Evolutionary conservation across 2,113 vertebrate genomes (phyloP).

Genomic region (Jacana jacana): DNA sequence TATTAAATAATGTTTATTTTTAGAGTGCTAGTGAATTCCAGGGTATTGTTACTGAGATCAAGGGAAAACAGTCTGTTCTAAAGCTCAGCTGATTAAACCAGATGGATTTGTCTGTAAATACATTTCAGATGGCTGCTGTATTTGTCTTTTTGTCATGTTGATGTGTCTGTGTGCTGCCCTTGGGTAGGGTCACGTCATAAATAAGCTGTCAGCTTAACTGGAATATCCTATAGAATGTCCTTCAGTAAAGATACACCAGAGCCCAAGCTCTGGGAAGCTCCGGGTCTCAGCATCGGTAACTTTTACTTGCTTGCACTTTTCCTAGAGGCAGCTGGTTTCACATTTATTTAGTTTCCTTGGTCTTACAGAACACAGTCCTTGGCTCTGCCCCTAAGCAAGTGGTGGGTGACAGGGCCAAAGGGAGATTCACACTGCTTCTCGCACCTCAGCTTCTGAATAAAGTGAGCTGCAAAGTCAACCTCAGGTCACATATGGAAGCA

Average conservation of each 20-base stretch:
- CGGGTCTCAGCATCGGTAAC: not conserved
- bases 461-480: not conserved
- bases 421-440: not conserved
- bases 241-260: not conserved
- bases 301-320: not conserved
- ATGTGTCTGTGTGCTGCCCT: not conserved
- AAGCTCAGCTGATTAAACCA: slow-evolving; percentile 48
- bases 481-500: not conserved
- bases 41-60: slow-evolving; percentile 18
- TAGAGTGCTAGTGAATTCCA: slow-evolving; percentile 7
- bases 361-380: not conserved
- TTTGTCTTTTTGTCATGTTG: slow-evolving; percentile 23
- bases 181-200: slow-evolving; percentile 19
- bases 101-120: slow-evolving; percentile 51
- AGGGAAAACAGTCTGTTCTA: slow-evolving; percentile 36
- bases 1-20: slow-evolving; percentile 30
- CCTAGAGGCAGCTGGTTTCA: not conserved
- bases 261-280: not conserved
- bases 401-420: not conserved
- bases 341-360: not conserved
- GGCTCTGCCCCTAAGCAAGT: not conserved
- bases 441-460: not conserved
- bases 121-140: not conserved
- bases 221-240: not conserved
- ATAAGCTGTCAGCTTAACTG: slow-evolving; percentile 11